Percentiles rank a stretch among this genome's conserved stretches.
These are phyloP conservation scores for Ceyx melanurus DNA, from an alignment of 2,113 vertebrate genomes.

Conservation along the genomic window DNA sequence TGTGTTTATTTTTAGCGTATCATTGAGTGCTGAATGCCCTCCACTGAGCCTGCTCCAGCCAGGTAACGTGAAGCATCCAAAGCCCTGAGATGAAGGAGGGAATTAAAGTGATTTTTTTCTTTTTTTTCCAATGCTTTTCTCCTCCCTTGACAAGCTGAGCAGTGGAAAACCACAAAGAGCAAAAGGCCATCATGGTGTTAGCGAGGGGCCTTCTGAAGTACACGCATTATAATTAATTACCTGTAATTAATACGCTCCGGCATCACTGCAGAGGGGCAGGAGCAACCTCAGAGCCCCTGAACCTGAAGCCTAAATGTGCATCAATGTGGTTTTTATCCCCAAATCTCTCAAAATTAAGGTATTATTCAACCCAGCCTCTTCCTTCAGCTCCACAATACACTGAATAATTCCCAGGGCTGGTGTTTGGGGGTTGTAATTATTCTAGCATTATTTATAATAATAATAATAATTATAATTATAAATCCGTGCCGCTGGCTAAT, in stretches of 20 bases:
- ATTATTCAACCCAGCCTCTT: neutral
- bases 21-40: neutral
- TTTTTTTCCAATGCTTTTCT: neutral
- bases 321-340: neutral
- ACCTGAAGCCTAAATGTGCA: neutral
- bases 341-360: neutral
- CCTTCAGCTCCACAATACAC: neutral
- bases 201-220: neutral
- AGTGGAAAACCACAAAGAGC: neutral
- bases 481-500: neutral
- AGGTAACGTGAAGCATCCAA: neutral
- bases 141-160: neutral
- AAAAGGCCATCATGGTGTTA: neutral
- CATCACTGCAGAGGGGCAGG: neutral
- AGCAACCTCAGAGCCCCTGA: neutral
- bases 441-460: neutral
- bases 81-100: neutral
- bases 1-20: neutral
- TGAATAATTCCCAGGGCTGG: neutral
- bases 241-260: neutral
- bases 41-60: neutral
- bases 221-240: neutral
- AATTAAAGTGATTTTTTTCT: conserved; percentile 19
- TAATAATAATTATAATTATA: neutral
- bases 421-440: neutral